These are phyloP conservation scores for Micromesistius poutassou DNA, from an alignment of 2,797 vertebrate species.

Conservation along the genomic window DNA sequence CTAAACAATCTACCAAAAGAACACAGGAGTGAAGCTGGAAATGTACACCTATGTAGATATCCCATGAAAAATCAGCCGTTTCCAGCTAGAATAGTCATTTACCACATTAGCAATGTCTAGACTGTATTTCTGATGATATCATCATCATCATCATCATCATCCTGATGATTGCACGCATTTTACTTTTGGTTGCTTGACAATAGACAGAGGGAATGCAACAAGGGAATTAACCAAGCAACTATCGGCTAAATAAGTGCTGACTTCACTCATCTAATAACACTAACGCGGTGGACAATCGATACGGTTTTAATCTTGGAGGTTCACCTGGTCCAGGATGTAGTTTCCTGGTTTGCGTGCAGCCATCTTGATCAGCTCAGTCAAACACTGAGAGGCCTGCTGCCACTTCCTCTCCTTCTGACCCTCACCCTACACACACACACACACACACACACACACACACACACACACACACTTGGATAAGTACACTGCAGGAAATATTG, in stretches of 20 bases:
- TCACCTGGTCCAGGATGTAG: conserved; percentile 91
- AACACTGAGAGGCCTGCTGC: conserved; percentile 85
- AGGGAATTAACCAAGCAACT: neutral
- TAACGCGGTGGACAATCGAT: neutral
- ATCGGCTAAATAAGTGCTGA: neutral
- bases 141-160: no score
- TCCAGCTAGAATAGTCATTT: no score
- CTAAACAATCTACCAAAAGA: no score
- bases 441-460: conserved; percentile 8
- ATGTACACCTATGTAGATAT: no score
- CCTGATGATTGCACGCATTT: neutral
- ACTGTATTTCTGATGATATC: no score
- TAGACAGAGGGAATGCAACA: neutral
- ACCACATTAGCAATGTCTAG: no score
- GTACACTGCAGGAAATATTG: neutral
- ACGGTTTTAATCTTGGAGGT: neutral
- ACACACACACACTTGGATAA: neutral
- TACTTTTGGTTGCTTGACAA: neutral
- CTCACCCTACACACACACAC: conserved; percentile 50
- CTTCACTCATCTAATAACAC: neutral
- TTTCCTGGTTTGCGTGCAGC: conserved; percentile 80
- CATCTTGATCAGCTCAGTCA: conserved; percentile 83
- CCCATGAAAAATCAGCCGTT: no score
- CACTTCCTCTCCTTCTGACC: conserved; percentile 71
- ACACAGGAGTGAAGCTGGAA: no score